phyloP scores from a whole-genome alignment of 2,888 invertebrate species.

The Abrostola triplasia region DNA sequence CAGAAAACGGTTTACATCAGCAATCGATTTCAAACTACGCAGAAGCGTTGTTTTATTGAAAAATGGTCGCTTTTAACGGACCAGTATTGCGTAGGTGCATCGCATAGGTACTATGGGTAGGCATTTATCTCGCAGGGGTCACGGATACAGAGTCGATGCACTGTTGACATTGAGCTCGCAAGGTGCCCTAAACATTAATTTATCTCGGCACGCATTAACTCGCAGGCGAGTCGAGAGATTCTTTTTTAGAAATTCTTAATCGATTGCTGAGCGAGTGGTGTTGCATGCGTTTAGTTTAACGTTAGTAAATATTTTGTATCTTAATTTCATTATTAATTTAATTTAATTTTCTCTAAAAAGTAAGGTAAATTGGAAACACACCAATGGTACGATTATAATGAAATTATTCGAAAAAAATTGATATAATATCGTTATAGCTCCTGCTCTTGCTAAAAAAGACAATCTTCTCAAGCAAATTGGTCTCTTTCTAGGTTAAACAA shows the following conservation, averaged over 20 bases:
- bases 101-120: slow-evolving; percentile 32
- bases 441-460: too few relatives aligned
- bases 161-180: slow-evolving; percentile 61
- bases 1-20: slow-evolving; percentile 6
- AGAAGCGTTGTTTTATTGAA: slow-evolving; percentile 40
- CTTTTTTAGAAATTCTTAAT: slow-evolving; percentile 24
- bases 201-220: slow-evolving; percentile 44
- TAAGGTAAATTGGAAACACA: too few relatives aligned
- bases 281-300: background rate
- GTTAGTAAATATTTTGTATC: too few relatives aligned
- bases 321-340: too few relatives aligned
- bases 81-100: slow-evolving; percentile 44
- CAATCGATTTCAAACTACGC: slow-evolving; percentile 22
- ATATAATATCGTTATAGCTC: too few relatives aligned
- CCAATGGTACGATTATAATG: too few relatives aligned
- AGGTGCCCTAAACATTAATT: slow-evolving; percentile 62
- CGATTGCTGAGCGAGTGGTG: background rate
- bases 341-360: too few relatives aligned
- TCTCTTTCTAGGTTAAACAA: too few relatives aligned
- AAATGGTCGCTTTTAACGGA: slow-evolving; percentile 39
- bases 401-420: too few relatives aligned
- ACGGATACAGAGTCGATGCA: slow-evolving; percentile 60
- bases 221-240: slow-evolving; percentile 20
- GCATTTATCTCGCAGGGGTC: slow-evolving; percentile 58
- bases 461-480: too few relatives aligned